Conservation (phyloP, 2,113 vertebrate species). For the Carettochelys insculpta region DNA sequence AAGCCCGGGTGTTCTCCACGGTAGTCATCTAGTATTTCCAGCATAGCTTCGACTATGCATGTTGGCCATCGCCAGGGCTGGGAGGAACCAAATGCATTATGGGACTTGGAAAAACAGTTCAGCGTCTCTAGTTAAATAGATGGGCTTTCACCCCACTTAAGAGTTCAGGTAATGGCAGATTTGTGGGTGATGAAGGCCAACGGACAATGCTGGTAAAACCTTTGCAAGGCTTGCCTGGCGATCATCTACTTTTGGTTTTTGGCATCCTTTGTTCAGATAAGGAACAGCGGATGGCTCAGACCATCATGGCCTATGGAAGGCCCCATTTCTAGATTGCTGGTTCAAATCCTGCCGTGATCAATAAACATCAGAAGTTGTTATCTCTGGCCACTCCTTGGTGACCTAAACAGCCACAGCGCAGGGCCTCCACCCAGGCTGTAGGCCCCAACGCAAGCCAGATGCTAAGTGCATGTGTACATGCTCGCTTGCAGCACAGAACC, state of each 20-base stretch:
- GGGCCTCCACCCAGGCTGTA: background rate
- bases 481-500: accelerated
- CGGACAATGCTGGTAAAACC: background rate
- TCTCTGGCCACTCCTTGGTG: background rate
- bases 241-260: background rate
- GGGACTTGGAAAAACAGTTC: background rate
- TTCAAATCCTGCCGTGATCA: accelerated
- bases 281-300: background rate
- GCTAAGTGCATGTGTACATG: background rate
- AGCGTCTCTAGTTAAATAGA: background rate
- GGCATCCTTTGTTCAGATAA: background rate
- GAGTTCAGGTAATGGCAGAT: background rate
- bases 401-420: background rate
- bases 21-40: background rate
- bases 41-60: background rate
- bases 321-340: background rate
- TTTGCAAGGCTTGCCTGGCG: background rate
- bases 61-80: accelerated
- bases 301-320: background rate
- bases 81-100: background rate
- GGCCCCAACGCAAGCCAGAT: background rate
- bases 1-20: background rate
- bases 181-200: background rate
- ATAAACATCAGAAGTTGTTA: background rate
- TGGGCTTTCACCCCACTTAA: background rate